Percentiles rank a stretch among this genome's conserved stretches.
Evolutionary conservation across 2,113 vertebrate genomes (phyloP).

Genomic region (Pteropus alecto): DNA sequence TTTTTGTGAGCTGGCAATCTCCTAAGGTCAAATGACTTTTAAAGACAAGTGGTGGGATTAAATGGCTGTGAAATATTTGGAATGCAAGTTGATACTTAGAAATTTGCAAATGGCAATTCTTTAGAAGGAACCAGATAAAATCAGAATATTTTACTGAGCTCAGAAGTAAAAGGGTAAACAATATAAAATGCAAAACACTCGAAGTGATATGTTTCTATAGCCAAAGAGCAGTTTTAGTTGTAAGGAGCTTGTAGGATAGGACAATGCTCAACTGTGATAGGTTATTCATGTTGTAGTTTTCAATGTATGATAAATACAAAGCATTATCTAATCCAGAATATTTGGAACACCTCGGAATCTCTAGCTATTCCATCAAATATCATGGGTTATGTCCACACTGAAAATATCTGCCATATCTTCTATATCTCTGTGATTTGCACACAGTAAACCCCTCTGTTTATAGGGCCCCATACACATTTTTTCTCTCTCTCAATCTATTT

Average conservation of each 20-base stretch:
- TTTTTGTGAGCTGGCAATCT: constrained; percentile 27
- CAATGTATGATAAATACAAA: neutral
- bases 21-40: constrained; percentile 42
- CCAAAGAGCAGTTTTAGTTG: neutral
- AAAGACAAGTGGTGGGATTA: constrained; percentile 8
- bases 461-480: neutral
- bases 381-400: neutral
- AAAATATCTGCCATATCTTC: neutral
- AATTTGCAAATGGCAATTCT: constrained; percentile 20
- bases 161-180: neutral
- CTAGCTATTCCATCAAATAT: neutral
- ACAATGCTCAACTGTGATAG: neutral
- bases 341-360: neutral
- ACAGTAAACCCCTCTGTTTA: neutral
- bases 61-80: constrained; percentile 42
- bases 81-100: constrained; percentile 31
- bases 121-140: neutral
- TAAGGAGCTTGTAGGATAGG: neutral
- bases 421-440: neutral
- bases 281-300: neutral
- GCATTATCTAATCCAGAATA: neutral
- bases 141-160: constrained; percentile 27
- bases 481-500: neutral
- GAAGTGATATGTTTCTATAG: neutral
- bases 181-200: neutral